Conservation (phyloP, 1,140 invertebrate genomes). For the Pogonus chalceus region DNA sequence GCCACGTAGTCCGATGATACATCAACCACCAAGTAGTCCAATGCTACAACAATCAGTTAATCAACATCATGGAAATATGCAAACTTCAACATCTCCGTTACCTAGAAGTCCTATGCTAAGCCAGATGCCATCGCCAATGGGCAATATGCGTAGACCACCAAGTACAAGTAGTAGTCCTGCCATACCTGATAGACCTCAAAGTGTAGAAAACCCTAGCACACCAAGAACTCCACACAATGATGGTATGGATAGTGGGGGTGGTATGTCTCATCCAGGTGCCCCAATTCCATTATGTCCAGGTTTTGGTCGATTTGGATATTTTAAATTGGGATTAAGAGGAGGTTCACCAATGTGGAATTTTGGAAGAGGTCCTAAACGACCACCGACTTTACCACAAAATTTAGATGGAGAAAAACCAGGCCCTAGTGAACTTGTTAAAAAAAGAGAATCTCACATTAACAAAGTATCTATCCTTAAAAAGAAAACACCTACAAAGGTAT, state of each 20-base stretch:
- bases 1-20: constrained; percentile 49
- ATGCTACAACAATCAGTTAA: constrained; percentile 41
- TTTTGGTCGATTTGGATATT: constrained; percentile 43
- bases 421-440: constrained; percentile 26
- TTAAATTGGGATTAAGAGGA: constrained; percentile 51
- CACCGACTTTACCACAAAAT: constrained; percentile 24
- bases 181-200: constrained; percentile 44
- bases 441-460: constrained; percentile 40
- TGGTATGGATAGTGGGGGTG: constrained; percentile 33
- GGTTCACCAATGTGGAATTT: constrained; percentile 60
- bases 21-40: constrained; percentile 40
- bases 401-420: constrained; percentile 19
- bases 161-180: constrained; percentile 43
- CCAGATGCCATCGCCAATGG: constrained; percentile 40
- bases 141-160: constrained; percentile 41
- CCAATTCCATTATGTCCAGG: constrained; percentile 39
- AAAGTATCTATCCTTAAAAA: constrained; percentile 47
- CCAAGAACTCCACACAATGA: constrained; percentile 38
- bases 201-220: constrained; percentile 47
- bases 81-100: constrained; percentile 44
- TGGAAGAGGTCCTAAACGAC: constrained; percentile 26
- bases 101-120: constrained; percentile 40
- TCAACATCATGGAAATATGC: constrained; percentile 32
- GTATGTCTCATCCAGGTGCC: constrained; percentile 40
- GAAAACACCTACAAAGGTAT: constrained; percentile 39